phyloP scores from a whole-genome alignment of 2,888 invertebrate genomes.

The Oxyscelio sp. region DNA sequence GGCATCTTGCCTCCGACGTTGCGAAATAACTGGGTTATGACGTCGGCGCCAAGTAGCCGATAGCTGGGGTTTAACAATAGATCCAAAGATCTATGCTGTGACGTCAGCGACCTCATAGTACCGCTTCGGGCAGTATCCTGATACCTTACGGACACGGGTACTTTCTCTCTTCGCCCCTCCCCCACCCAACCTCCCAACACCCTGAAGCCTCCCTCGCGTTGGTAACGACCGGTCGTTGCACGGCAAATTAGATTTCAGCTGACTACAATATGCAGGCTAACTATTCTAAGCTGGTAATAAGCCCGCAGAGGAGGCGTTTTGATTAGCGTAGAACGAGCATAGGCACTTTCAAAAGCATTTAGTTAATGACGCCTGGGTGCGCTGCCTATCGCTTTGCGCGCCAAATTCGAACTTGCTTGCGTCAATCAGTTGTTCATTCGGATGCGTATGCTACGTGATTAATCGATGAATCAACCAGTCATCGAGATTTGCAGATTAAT shows the following conservation, averaged over 20 bases:
- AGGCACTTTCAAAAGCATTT: conserved; percentile 41
- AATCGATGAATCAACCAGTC: too few species aligned
- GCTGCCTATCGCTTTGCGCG: neutral
- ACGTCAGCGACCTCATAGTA: conserved; percentile 72
- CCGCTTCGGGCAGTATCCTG: conserved; percentile 60
- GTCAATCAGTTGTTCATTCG: conserved; percentile 15
- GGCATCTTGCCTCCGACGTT: conserved; percentile 70
- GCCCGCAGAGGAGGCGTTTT: conserved; percentile 37
- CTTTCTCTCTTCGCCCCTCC: too few species aligned
- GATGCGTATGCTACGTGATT: too few species aligned
- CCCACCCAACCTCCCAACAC: neutral
- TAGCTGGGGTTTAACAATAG: conserved; percentile 76
- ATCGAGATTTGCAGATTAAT: too few species aligned
- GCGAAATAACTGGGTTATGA: conserved; percentile 83
- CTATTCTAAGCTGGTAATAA: conserved; percentile 57
- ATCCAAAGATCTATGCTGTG: conserved; percentile 75
- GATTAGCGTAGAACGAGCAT: conserved; percentile 33
- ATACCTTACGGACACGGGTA: conserved; percentile 57
- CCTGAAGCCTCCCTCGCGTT: too few species aligned
- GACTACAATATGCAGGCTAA: conserved; percentile 44
- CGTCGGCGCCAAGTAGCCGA: conserved; percentile 81
- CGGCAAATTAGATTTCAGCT: conserved; percentile 63
- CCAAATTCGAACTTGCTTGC: conserved; percentile 18
- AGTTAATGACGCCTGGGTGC: conserved; percentile 10
- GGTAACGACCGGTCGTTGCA: conserved; percentile 63